phyloP scores from a whole-genome alignment of 2,113 vertebrate species.

The Onychorhynchus coronatus region DNA sequence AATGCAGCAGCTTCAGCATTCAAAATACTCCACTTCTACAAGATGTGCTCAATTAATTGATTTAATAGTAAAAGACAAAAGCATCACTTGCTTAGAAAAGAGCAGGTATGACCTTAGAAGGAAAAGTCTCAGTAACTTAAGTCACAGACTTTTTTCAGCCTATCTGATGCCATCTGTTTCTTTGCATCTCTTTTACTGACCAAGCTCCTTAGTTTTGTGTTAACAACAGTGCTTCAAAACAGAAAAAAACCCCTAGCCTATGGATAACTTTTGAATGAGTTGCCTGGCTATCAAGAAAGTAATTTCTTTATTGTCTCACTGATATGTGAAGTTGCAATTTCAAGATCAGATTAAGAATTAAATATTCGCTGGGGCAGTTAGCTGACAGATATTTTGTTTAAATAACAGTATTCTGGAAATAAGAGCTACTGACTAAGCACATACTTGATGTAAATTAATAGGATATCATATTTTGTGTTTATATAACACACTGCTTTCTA shows the following conservation, averaged over 20 bases:
- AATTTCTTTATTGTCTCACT: neutral
- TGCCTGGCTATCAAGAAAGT: neutral
- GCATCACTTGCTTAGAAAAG: neutral
- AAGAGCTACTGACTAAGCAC: neutral
- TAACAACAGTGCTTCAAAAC: neutral
- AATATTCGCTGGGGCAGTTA: neutral
- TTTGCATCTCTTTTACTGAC: neutral
- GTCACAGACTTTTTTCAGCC: neutral
- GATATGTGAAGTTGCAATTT: neutral
- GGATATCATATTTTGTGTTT: neutral
- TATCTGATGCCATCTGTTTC: neutral
- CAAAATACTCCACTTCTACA: neutral
- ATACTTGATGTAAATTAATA: neutral
- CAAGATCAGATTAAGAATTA: neutral
- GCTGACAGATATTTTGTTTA: neutral
- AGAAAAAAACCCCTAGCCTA: rapidly evolving
- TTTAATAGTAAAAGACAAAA: neutral
- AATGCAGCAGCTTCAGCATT: neutral
- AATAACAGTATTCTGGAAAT: neutral
- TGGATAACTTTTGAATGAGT: neutral
- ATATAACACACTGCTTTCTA: neutral
- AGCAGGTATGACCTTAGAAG: neutral
- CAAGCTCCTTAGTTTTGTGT: neutral
- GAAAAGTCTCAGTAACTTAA: neutral
- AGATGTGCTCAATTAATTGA: neutral